A percentile compares a stretch with the other conserved stretches of the same genome.
Conservation (phyloP, 2,888 invertebrate species). For the Ichneumon xanthorius region DNA sequence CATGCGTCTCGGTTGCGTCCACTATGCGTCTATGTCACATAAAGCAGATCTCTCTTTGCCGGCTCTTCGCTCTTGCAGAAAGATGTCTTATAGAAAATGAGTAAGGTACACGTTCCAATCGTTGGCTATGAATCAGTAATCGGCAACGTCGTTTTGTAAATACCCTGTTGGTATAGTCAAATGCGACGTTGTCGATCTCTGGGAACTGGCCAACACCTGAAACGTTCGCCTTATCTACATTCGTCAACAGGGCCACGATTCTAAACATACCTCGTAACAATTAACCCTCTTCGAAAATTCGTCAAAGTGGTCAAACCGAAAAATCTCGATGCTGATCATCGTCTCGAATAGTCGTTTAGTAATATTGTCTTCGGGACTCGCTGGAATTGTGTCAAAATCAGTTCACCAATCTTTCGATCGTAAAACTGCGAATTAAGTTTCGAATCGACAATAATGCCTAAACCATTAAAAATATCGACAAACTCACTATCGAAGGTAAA, state of each 20-base stretch:
- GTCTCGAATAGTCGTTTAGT: not conserved
- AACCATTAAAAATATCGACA: not conserved
- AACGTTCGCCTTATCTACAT: not conserved
- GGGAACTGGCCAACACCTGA: not conserved
- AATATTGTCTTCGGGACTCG: not conserved
- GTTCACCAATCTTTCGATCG: not conserved
- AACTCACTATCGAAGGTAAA: constrained; percentile 6
- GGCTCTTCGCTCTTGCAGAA: too few relatives aligned
- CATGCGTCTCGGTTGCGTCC: too few relatives aligned
- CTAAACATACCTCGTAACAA: not conserved
- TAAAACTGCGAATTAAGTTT: not conserved
- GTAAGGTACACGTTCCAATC: not conserved
- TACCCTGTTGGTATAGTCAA: not conserved
- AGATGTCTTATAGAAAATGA: not conserved
- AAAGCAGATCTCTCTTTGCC: too few relatives aligned
- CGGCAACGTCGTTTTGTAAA: not conserved
- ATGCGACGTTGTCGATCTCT: not conserved
- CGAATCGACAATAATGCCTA: not conserved
- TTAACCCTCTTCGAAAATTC: not conserved
- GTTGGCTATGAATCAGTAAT: not conserved
- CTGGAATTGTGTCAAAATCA: not conserved
- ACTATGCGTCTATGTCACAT: too few relatives aligned
- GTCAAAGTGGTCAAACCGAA: not conserved
- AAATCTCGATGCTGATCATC: not conserved
- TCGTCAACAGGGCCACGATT: not conserved